Evolutionary conservation across 2,888 invertebrate genomes (phyloP).

Genomic region (Metalampra italica): DNA sequence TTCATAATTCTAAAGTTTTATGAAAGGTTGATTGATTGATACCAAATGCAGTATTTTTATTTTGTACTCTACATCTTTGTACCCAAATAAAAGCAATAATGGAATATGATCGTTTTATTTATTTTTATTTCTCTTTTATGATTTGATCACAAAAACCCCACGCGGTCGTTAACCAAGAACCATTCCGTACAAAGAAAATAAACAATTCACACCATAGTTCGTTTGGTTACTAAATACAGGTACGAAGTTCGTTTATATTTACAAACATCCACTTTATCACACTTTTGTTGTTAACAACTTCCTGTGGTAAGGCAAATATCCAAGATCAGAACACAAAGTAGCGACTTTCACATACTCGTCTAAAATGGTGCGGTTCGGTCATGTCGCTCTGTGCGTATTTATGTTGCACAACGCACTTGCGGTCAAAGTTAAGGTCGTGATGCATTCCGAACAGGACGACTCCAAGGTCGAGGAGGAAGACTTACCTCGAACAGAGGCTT

Average conservation of each 20-base stretch:
- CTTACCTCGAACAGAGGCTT: slow-evolving; percentile 30
- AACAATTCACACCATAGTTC: slow-evolving; percentile 11
- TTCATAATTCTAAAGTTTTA: slow-evolving; percentile 72
- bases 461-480: slow-evolving; percentile 56
- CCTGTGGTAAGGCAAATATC: slow-evolving; percentile 14
- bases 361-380: slow-evolving; percentile 35
- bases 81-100: slow-evolving; percentile 76
- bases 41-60: slow-evolving; percentile 79
- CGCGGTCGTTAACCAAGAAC: not conserved
- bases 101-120: slow-evolving; percentile 37
- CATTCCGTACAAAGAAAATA: slow-evolving; percentile 9
- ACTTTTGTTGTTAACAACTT: slow-evolving; percentile 28
- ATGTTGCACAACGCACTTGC: slow-evolving; percentile 37
- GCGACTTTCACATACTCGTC: slow-evolving; percentile 9
- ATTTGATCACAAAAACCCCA: slow-evolving; percentile 3
- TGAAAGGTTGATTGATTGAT: slow-evolving; percentile 70
- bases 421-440: slow-evolving; percentile 64
- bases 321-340: not conserved
- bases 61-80: slow-evolving; percentile 76
- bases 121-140: slow-evolving; percentile 3
- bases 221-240: slow-evolving; percentile 26
- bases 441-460: slow-evolving; percentile 63
- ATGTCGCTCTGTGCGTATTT: slow-evolving; percentile 29
- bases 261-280: slow-evolving; percentile 56
- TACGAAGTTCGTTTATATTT: slow-evolving; percentile 31